These are phyloP conservation scores for Sminthurinus aureus DNA, from an alignment of 2,888 invertebrate species.

Conservation along the genomic window DNA sequence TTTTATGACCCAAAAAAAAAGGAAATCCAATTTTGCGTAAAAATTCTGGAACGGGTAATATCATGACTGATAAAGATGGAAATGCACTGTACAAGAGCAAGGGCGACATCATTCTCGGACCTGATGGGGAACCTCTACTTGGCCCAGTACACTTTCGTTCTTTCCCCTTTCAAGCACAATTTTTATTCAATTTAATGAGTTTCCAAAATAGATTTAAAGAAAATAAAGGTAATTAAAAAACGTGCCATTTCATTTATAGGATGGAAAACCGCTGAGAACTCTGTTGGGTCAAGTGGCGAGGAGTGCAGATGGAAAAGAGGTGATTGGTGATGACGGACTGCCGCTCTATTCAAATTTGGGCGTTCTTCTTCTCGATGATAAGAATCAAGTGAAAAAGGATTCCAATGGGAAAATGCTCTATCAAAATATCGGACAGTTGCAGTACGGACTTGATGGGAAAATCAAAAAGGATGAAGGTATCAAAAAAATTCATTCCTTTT, in stretches of 20 bases:
- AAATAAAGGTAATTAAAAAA: too few relatives aligned
- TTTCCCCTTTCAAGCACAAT: too few relatives aligned
- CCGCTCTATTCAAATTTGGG: slow-evolving; percentile 6
- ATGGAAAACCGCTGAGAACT: not conserved
- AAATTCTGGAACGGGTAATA: not conserved
- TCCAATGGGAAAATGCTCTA: slow-evolving; percentile 31
- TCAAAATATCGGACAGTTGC: not conserved
- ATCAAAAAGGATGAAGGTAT: slow-evolving; percentile 8
- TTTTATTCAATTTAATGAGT: too few relatives aligned
- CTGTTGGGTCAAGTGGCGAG: not conserved
- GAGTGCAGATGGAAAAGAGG: not conserved
- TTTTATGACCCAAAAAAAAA: too few relatives aligned
- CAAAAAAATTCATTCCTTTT: too few relatives aligned
- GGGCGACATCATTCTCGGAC: not conserved
- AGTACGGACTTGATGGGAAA: slow-evolving; percentile 26
- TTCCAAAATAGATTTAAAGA: too few relatives aligned
- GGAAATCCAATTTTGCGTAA: not conserved
- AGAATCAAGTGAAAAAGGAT: not conserved
- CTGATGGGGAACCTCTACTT: not conserved
- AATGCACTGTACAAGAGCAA: not conserved
- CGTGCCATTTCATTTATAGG: too few relatives aligned
- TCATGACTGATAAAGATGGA: not conserved
- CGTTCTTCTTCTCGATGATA: not conserved
- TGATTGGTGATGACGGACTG: slow-evolving; percentile 15
- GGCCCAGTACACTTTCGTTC: too few relatives aligned